Conservation (phyloP, 2,797 vertebrate species). For the Tarsius wallacei region DNA sequence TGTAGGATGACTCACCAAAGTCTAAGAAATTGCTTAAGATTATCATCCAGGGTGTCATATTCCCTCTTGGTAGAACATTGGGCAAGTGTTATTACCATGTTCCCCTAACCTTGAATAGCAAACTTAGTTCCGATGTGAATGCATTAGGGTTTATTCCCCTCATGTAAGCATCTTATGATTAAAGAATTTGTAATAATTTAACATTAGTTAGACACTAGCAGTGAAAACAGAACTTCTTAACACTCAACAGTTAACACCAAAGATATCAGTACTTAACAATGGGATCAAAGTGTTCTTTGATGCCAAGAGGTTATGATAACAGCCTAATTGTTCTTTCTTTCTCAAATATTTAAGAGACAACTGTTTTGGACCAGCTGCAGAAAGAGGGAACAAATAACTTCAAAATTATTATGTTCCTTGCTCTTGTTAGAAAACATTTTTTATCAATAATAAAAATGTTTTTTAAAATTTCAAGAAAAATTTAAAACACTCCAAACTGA, state of each 20-base stretch:
- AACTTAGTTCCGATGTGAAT: not conserved
- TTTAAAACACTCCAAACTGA: not conserved
- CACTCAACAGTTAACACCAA: constrained; percentile 61
- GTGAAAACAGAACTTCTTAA: constrained; percentile 52
- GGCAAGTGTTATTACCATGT: not conserved
- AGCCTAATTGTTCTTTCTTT: constrained; percentile 71
- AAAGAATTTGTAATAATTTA: constrained; percentile 55
- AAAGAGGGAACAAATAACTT: constrained; percentile 60
- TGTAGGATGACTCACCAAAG: not conserved
- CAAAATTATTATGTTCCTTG: not conserved
- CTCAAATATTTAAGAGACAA: not conserved
- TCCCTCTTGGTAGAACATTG: not conserved
- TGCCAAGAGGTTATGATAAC: constrained; percentile 67
- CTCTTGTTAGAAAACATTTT: not conserved
- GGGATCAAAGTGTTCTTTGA: constrained; percentile 51
- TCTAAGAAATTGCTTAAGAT: not conserved
- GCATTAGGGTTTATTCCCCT: not conserved
- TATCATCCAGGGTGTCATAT: not conserved
- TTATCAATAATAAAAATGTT: not conserved
- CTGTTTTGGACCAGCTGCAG: constrained; percentile 28
- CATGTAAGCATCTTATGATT: not conserved
- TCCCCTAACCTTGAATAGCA: not conserved
- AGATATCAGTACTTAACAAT: constrained; percentile 76
- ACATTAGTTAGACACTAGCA: constrained; percentile 31
- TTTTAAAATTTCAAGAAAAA: not conserved